phyloP scores from a whole-genome alignment of 2,888 invertebrate genomes.

The Escarpia spicata region DNA sequence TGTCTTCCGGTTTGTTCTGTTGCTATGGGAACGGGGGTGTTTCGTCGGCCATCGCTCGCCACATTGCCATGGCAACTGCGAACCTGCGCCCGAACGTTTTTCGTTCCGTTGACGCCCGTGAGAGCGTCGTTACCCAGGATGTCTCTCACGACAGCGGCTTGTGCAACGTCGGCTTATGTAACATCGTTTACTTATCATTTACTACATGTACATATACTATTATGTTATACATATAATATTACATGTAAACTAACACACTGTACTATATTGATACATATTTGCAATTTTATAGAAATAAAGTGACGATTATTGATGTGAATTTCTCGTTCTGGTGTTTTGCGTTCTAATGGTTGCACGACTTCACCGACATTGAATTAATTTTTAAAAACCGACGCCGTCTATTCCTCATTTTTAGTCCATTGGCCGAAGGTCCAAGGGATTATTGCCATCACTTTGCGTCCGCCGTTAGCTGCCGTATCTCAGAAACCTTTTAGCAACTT shows the following conservation, averaged over 20 bases:
- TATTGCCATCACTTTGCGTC: too few relatives aligned
- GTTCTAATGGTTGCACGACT: too few relatives aligned
- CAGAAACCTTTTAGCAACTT: too few relatives aligned
- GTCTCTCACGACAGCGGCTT: background rate
- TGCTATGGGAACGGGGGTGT: background rate
- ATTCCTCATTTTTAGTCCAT: too few relatives aligned
- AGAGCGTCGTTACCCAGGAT: background rate
- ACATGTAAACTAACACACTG: background rate
- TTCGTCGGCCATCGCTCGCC: background rate
- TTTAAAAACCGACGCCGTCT: too few relatives aligned
- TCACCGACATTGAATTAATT: too few relatives aligned
- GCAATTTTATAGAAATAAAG: background rate
- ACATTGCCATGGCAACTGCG: background rate
- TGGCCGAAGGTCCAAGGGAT: too few relatives aligned
- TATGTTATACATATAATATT: background rate
- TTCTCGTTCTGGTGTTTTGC: background rate
- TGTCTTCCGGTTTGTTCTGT: background rate
- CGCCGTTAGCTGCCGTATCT: too few relatives aligned
- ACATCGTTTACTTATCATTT: background rate
- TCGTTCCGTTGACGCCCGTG: background rate
- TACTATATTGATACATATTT: background rate
- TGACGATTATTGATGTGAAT: background rate
- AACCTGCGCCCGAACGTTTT: background rate
- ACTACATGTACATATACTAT: background rate
- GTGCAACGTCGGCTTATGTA: background rate